These are phyloP conservation scores for Piaya cayana DNA, from an alignment of 2,113 vertebrate genomes.

Conservation along the genomic window DNA sequence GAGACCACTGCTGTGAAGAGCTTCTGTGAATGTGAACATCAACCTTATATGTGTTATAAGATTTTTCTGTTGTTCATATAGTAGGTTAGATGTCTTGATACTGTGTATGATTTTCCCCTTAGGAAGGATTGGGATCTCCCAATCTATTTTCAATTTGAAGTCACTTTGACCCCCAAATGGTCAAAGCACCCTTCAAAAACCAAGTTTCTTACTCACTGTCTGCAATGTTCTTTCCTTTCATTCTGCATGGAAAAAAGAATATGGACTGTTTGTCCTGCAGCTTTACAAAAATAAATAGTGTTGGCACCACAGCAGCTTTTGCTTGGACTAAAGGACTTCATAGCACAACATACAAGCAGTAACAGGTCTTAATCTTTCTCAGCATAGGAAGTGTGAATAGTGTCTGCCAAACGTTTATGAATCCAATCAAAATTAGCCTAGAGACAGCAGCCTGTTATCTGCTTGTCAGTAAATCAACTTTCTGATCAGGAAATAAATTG, in stretches of 20 bases:
- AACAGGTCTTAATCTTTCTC: not conserved
- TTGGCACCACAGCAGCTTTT: not conserved
- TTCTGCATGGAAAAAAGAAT: not conserved
- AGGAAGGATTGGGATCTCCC: not conserved
- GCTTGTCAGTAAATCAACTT: not conserved
- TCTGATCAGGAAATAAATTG: not conserved
- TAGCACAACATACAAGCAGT: not conserved
- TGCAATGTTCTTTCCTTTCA: not conserved
- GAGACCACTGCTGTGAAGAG: not conserved
- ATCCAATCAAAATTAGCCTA: conserved; percentile 28
- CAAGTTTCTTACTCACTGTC: not conserved
- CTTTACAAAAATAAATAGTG: not conserved
- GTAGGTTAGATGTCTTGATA: not conserved
- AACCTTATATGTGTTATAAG: not conserved
- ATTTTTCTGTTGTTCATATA: not conserved
- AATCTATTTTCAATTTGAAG: not conserved
- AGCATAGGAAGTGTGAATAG: not conserved
- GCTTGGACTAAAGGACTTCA: not conserved
- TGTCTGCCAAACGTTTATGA: not conserved
- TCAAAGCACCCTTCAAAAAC: not conserved
- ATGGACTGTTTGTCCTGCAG: not conserved
- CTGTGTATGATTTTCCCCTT: not conserved
- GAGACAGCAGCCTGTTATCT: not conserved
- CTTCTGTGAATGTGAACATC: not conserved
- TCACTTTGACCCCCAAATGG: not conserved